phyloP scores from a whole-genome alignment of 2,888 invertebrate species.

The Trisateles emortualis region DNA sequence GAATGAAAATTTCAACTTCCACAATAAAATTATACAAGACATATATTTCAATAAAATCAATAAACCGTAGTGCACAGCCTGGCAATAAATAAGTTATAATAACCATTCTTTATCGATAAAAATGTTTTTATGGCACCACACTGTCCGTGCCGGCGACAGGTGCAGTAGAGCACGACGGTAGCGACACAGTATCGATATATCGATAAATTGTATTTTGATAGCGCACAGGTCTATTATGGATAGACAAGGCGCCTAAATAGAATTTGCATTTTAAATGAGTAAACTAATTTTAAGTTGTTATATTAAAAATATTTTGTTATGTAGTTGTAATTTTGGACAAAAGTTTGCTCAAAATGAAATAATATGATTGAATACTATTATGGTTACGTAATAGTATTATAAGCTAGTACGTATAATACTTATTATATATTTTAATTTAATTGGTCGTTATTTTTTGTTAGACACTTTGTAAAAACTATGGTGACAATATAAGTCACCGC shows the following conservation, averaged over 20 bases:
- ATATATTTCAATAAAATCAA: conserved; percentile 23
- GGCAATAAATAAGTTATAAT: conserved; percentile 31
- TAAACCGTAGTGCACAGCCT: conserved; percentile 13
- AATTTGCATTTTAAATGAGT: conserved; percentile 10
- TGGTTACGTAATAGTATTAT: too few species aligned
- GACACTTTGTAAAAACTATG: too few species aligned
- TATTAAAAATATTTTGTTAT: background rate
- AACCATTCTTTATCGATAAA: conserved; percentile 53
- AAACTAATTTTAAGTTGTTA: background rate
- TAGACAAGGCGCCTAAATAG: conserved; percentile 45
- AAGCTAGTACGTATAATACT: too few species aligned
- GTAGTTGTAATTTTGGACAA: background rate
- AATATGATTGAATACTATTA: too few species aligned
- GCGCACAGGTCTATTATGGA: conserved; percentile 48
- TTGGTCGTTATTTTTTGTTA: too few species aligned
- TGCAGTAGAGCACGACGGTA: conserved; percentile 61
- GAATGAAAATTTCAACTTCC: background rate
- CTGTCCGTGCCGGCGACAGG: conserved; percentile 69
- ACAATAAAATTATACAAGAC: background rate
- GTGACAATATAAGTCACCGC: too few species aligned
- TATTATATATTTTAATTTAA: too few species aligned
- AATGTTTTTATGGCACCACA: conserved; percentile 56
- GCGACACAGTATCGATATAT: conserved; percentile 66
- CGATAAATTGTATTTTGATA: conserved; percentile 76
- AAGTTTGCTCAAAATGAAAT: too few species aligned